Evolutionary conservation across 2,797 vertebrate species (phyloP).

Genomic region (Schizopygopsis malacanthus): DNA sequence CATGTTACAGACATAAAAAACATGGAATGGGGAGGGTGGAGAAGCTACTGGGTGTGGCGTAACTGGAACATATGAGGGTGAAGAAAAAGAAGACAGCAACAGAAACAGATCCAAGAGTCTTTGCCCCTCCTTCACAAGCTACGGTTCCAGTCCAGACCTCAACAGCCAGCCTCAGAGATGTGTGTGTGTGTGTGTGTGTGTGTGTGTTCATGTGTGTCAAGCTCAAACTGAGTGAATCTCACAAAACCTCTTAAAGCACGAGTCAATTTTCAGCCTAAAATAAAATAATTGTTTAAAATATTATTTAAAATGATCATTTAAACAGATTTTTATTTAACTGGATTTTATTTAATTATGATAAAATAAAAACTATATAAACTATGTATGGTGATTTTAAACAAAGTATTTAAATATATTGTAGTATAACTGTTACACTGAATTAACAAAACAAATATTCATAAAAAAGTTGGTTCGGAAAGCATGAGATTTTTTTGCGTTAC

Average conservation of each 20-base stretch:
- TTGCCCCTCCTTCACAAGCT: constrained; percentile 19
- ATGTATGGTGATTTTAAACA: background rate
- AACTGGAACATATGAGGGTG: constrained; percentile 4
- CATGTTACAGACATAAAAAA: background rate
- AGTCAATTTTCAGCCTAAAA: background rate
- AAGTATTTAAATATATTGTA: background rate
- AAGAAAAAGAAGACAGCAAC: background rate
- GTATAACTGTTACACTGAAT: background rate
- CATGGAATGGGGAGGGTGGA: background rate
- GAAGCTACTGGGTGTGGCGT: background rate
- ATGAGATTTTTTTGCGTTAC: too few species aligned
- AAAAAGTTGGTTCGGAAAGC: background rate
- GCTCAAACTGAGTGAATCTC: background rate
- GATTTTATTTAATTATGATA: too few species aligned
- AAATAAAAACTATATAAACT: too few species aligned
- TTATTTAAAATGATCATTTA: background rate
- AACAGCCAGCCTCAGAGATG: constrained; percentile 19
- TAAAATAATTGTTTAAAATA: background rate
- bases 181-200: background rate
- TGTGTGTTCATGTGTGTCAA: background rate
- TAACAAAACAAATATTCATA: background rate
- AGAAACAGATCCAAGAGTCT: background rate
- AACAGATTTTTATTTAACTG: background rate
- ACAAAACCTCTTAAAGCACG: background rate
- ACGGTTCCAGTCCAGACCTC: constrained; percentile 21